Evolutionary conservation across 1,140 invertebrate genomes (phyloP), one percentile per base, ranked within the genome.

Genomic region (Mactra quadrangularis): DNA sequence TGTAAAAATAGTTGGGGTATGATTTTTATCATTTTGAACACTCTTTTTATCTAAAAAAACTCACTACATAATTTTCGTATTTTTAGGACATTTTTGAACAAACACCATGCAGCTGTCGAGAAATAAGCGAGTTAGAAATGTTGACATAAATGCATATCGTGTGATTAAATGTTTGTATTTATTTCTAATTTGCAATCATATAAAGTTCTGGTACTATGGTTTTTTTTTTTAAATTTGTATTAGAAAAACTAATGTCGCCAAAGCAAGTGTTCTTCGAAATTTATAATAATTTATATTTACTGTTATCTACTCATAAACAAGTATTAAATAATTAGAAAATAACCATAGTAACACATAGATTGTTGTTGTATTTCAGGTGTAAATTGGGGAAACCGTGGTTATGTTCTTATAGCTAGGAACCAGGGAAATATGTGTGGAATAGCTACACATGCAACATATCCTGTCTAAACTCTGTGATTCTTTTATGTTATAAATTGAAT

Each of bases 351-450:
- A n/a, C n/a, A n/a, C n/a, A n/a, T n/a, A n/a, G n/a, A n/a, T n/a
- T n/a, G n/a, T n/a, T 64, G 19, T 64, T 50, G 11, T 57, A 19
- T 74, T 74, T 13, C 31, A 74, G 87, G 87, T 53, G 25, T 22
- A 15, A 25, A 13, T 31, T 89, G 87, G 87, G 87, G 87, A 27
- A 29, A 52, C 11, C 29, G 78, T 2, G 87, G 87, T 19, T 89
- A 89, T 72, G 82, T 89, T 25, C 72, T 96, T 92, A 98, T 99
- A 95, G 94, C 96, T 9, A 94, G 97, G 86, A 98, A 98, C 92
- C 94, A 95, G 85, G 86, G 96, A 0, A 98, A 98, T 91, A 95
- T 96, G 88, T 99, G 97, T 92, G 97, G 97, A 89, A 95, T 98
- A 91, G 97, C 97, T 41, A 95, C 95, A n/a, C 90, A 93, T 71